Percentiles rank a stretch among this genome's conserved stretches.
phyloP scores from a whole-genome alignment of 1,140 invertebrate species.

The Lucilia sericata region DNA sequence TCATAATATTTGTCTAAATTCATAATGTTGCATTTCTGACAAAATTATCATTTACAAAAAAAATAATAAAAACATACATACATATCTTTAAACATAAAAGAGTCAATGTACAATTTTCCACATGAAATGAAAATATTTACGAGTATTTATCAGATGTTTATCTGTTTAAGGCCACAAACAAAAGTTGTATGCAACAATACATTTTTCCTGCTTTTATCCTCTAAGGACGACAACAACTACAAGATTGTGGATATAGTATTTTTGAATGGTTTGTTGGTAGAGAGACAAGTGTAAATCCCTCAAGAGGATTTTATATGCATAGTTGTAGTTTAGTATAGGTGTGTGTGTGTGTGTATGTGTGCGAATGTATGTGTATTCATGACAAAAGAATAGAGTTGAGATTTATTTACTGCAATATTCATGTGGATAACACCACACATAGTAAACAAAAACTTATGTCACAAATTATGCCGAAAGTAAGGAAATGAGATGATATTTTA shows the following conservation, averaged over 20 bases:
- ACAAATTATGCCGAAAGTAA: constrained; percentile 6
- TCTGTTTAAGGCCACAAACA: constrained; percentile 27
- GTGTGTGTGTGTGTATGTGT: too few species aligned
- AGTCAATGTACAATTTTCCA: constrained; percentile 27
- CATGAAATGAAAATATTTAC: constrained; percentile 25
- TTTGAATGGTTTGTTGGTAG: not conserved
- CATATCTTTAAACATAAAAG: not conserved
- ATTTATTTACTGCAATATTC: constrained; percentile 25
- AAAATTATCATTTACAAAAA: not conserved
- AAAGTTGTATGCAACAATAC: not conserved
- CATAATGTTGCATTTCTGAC: constrained; percentile 19
- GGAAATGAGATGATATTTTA: not conserved
- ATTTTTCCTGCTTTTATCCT: not conserved
- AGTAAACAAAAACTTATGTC: constrained; percentile 24
- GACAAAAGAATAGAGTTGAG: constrained; percentile 1
- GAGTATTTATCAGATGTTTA: constrained; percentile 25
- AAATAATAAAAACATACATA: not conserved
- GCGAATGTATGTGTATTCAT: not conserved
- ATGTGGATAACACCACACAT: constrained; percentile 13
- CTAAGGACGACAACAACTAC: not conserved
- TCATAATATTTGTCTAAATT: constrained; percentile 24
- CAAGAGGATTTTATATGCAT: constrained; percentile 21
- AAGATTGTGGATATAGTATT: too few species aligned
- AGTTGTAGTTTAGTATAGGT: not conserved
- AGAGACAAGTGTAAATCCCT: constrained; percentile 13